These are phyloP conservation scores for Chloroclystis v-ata DNA, from an alignment of 2,888 invertebrate genomes.

Conservation along the genomic window DNA sequence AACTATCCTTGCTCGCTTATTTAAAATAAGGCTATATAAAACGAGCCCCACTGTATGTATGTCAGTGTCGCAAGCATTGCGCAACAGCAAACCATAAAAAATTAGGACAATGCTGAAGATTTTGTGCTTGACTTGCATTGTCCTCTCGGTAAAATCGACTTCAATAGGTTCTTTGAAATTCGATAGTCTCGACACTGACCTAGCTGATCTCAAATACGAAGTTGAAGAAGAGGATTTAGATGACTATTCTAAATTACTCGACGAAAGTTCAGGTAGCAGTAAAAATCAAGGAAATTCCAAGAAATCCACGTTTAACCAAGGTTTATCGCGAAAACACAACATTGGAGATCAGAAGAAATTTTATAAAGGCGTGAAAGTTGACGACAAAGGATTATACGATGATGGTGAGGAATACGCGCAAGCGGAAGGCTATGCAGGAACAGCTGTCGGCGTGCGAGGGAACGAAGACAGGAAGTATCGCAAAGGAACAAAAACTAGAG, in stretches of 20 bases:
- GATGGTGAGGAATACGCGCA: conserved; percentile 61
- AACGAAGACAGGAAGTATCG: conserved; percentile 69
- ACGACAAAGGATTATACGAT: conserved; percentile 52
- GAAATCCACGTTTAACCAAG: conserved; percentile 47
- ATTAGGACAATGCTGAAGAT: conserved; percentile 52
- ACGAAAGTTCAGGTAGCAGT: conserved; percentile 29
- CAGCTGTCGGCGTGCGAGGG: conserved; percentile 58
- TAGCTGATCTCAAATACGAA: conserved; percentile 53
- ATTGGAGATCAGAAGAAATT: conserved; percentile 54
- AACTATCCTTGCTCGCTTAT: conserved; percentile 58
- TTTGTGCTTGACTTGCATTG: conserved; percentile 47
- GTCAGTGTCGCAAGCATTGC: conserved; percentile 75
- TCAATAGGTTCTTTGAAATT: conserved; percentile 46
- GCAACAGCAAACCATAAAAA: conserved; percentile 57
- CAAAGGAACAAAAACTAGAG: conserved; percentile 77
- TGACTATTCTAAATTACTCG: conserved; percentile 47
- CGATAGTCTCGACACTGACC: conserved; percentile 54
- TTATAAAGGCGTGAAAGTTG: conserved; percentile 46
- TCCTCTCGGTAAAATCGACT: conserved; percentile 48
- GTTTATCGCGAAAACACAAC: conserved; percentile 46
- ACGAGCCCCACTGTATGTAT: conserved; percentile 58
- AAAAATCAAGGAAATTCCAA: conserved; percentile 41
- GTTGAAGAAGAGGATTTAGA: conserved; percentile 56
- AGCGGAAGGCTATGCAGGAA: conserved; percentile 55
- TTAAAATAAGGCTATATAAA: conserved; percentile 64